Evolutionary conservation across 2,113 vertebrate species (phyloP).

Genomic region (Sinocyclocheilus grahami): DNA sequence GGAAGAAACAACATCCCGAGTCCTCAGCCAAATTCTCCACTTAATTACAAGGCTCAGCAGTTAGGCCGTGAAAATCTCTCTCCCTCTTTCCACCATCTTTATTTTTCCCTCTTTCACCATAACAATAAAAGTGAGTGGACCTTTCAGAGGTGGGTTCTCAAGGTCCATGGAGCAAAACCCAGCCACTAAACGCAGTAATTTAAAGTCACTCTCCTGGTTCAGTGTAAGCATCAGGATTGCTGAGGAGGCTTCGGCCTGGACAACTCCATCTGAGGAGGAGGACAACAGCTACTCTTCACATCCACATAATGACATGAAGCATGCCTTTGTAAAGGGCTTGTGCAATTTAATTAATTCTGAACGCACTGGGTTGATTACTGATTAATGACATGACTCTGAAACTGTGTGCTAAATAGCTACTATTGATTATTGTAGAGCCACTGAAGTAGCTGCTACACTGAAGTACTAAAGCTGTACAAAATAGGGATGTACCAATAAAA

Average conservation of each 20-base stretch:
- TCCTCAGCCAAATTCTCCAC: conserved; percentile 62
- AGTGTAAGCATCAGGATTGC: conserved; percentile 60
- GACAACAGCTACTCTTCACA: conserved; percentile 5
- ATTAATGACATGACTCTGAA: background rate
- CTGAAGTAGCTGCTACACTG: too few relatives aligned
- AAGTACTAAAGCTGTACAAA: too few relatives aligned
- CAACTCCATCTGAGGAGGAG: conserved; percentile 39
- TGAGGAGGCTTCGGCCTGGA: conserved; percentile 58
- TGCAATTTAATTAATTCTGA: conserved; percentile 16
- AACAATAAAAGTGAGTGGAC: conserved; percentile 60
- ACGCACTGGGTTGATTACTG: background rate
- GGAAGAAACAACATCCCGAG: conserved; percentile 49
- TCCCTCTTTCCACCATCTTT: conserved; percentile 31
- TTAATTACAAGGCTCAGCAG: conserved; percentile 62
- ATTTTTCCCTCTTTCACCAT: conserved; percentile 60
- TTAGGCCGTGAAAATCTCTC: conserved; percentile 20
- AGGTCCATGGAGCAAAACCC: conserved; percentile 50
- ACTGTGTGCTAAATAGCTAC: too few relatives aligned
- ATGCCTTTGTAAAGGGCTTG: background rate
- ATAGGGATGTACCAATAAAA: too few relatives aligned
- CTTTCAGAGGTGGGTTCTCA: conserved; percentile 46
- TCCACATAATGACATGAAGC: conserved; percentile 19
- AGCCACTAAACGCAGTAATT: conserved; percentile 57
- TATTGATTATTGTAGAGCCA: too few relatives aligned
- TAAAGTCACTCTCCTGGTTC: conserved; percentile 67